These are phyloP conservation scores for Phoxinus dragarum DNA, from an alignment of 2,797 vertebrate species.

Conservation along the genomic window DNA sequence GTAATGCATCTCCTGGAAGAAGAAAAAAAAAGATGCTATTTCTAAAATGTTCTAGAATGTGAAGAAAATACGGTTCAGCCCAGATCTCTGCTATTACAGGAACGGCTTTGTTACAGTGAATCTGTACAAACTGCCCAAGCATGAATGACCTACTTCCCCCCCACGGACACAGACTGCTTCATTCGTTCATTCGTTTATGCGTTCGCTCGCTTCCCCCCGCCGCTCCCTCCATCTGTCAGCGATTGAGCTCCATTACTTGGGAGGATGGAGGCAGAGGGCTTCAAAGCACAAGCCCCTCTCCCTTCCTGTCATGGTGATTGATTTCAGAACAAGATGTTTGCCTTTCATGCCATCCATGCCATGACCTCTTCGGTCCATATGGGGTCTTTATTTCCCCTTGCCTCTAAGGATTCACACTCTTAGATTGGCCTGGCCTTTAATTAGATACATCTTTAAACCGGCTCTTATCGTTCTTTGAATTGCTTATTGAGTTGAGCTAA, in stretches of 20 bases:
- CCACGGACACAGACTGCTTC: slow-evolving; percentile 37
- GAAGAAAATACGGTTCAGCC: neutral
- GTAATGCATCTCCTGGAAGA: neutral
- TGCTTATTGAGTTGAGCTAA: slow-evolving; percentile 38
- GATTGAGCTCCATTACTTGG: slow-evolving; percentile 71
- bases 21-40: neutral
- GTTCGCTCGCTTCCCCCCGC: slow-evolving; percentile 3
- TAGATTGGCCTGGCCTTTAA: slow-evolving; percentile 49
- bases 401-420: slow-evolving; percentile 50
- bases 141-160: slow-evolving; percentile 39
- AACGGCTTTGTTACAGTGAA: slow-evolving; percentile 31
- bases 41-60: slow-evolving; percentile 17
- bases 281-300: slow-evolving; percentile 63
- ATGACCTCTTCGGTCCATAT: slow-evolving; percentile 49
- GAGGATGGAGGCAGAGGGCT: slow-evolving; percentile 59
- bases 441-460: slow-evolving; percentile 39
- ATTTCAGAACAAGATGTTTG: slow-evolving; percentile 63
- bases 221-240: slow-evolving; percentile 70
- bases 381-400: slow-evolving; percentile 44
- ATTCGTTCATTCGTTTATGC: slow-evolving; percentile 13
- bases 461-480: slow-evolving; percentile 26
- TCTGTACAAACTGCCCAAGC: slow-evolving; percentile 32
- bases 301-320: slow-evolving; percentile 55
- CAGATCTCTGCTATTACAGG: slow-evolving; percentile 24
- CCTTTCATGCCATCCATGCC: slow-evolving; percentile 59